These are phyloP conservation scores for Notolepis coatsorum DNA, from an alignment of 2,797 vertebrate species.

Conservation along the genomic window DNA sequence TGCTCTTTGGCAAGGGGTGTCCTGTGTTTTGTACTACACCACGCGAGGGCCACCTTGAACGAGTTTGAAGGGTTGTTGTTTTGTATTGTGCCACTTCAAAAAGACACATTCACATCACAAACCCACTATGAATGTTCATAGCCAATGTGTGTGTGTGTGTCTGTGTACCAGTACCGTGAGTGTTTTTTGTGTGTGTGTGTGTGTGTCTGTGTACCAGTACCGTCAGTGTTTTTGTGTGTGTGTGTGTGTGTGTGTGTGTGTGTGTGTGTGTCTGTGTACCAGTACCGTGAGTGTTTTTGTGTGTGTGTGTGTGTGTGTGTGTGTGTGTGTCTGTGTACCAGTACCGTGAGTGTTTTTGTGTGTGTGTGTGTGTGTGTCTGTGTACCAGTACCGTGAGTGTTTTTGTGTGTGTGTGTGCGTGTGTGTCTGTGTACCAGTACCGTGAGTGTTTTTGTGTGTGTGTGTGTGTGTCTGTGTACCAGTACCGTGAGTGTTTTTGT, in stretches of 20 bases:
- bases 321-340: conserved; percentile 19
- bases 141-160: conserved; percentile 11
- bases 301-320: conserved; percentile 21
- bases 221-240: conserved; percentile 12
- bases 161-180: conserved; percentile 9
- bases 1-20: neutral
- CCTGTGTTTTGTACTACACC: neutral
- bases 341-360: too few relatives aligned
- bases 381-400: neutral
- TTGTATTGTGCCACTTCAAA: too few relatives aligned
- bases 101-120: neutral
- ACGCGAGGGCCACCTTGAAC: too few relatives aligned
- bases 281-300: too few relatives aligned
- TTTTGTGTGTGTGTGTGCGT: too few relatives aligned
- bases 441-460: conserved; percentile 7
- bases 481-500: too few relatives aligned
- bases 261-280: neutral
- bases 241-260: conserved; percentile 11
- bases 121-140: neutral
- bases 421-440: conserved; percentile 11
- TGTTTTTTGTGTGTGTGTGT: conserved; percentile 23
- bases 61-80: too few relatives aligned
- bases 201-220: neutral
- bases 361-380: conserved; percentile 10
- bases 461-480: neutral